Conservation (phyloP, 2,113 vertebrate species). For the Protobothrops mucrosquamatus region DNA sequence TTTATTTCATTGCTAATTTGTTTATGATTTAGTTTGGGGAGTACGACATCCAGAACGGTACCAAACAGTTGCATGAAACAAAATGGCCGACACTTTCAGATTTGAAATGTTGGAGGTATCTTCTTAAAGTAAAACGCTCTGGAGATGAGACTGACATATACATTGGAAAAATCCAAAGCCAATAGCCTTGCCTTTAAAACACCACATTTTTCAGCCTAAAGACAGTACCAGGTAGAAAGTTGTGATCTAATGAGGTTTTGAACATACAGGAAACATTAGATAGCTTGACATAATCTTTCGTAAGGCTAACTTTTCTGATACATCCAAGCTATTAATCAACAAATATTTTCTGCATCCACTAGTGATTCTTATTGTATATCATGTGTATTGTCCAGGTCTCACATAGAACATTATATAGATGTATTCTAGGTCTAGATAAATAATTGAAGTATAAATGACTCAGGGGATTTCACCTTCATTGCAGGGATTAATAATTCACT, state of each 20-base stretch:
- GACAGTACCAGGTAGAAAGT: background rate
- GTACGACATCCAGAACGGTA: no score
- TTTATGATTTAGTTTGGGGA: background rate
- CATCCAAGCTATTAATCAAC: constrained; percentile 20
- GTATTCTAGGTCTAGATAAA: constrained; percentile 5
- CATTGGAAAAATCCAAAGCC: background rate
- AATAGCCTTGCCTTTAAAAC: background rate
- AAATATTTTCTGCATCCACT: constrained; percentile 5
- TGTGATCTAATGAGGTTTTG: background rate
- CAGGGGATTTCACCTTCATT: constrained; percentile 13
- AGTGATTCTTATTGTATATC: background rate
- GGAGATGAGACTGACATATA: background rate
- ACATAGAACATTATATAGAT: background rate
- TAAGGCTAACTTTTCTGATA: constrained; percentile 7
- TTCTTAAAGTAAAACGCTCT: background rate
- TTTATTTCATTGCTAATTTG: background rate
- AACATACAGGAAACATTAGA: background rate
- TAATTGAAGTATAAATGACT: constrained; percentile 24
- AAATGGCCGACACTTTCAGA: background rate
- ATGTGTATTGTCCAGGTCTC: background rate
- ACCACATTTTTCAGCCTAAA: background rate
- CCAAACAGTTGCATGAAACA: background rate
- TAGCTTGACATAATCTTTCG: background rate
- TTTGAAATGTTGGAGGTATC: background rate
- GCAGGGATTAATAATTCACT: constrained; percentile 23